phyloP scores from a whole-genome alignment of 2,797 vertebrate species.

The Geotrypetes seraphini region DNA sequence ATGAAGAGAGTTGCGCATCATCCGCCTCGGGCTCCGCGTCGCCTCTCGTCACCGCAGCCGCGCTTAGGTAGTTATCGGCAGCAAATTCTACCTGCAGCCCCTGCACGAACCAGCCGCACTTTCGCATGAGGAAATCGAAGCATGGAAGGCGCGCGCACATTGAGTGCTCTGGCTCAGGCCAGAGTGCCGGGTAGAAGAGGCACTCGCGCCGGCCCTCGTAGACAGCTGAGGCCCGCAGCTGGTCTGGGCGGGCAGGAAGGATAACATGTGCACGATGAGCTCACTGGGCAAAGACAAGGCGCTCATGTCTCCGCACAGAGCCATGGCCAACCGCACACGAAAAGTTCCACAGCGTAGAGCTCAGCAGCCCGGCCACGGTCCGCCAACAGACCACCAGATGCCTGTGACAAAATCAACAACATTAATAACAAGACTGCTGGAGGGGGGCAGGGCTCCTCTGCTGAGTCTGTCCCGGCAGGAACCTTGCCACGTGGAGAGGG shows the following conservation, averaged over 20 bases:
- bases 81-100: constrained; percentile 85
- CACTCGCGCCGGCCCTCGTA: constrained; percentile 96
- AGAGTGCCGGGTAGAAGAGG: constrained; percentile 88
- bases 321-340: constrained; percentile 56
- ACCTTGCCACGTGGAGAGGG: too few relatives aligned
- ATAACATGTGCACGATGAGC: too few relatives aligned
- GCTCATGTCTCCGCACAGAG: too few relatives aligned
- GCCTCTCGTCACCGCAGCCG: constrained; percentile 18
- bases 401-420: too few relatives aligned
- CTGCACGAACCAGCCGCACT: constrained; percentile 87
- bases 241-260: constrained; percentile 85
- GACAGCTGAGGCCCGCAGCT: constrained; percentile 88
- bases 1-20: constrained; percentile 57
- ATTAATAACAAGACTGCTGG: too few relatives aligned
- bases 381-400: constrained; percentile 36
- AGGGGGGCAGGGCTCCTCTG: too few relatives aligned
- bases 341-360: constrained; percentile 23
- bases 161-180: constrained; percentile 80
- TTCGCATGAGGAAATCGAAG: constrained; percentile 91
- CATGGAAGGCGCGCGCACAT: constrained; percentile 67
- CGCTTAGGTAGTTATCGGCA: constrained; percentile 62
- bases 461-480: too few relatives aligned
- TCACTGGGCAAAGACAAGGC: too few relatives aligned
- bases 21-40: constrained; percentile 29
- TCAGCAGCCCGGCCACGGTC: constrained; percentile 32